phyloP scores from a whole-genome alignment of 2,888 invertebrate genomes.

The Nomada hirtipes region DNA sequence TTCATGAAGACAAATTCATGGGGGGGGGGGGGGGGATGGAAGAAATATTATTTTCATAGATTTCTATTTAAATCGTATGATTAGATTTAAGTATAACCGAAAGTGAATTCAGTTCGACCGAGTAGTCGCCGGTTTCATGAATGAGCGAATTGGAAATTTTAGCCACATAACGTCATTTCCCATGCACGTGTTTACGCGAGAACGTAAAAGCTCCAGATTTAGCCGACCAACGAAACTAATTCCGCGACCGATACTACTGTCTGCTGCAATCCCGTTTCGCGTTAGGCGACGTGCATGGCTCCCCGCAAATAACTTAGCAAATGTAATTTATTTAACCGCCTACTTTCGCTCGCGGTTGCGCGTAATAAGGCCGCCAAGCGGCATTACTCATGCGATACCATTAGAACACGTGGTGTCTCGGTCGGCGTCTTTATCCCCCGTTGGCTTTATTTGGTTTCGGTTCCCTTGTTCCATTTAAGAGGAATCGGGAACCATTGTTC shows the following conservation, averaged over 20 bases:
- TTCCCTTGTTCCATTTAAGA: conserved; percentile 10
- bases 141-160: conserved; percentile 60
- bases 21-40: rapidly evolving
- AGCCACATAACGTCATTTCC: conserved; percentile 67
- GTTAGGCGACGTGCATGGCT: conserved; percentile 26
- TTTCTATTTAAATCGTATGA: no score
- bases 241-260: conserved; percentile 46
- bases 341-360: conserved; percentile 30
- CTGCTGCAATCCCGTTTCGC: conserved; percentile 52
- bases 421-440: conserved; percentile 28
- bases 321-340: conserved; percentile 65
- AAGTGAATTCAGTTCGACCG: conserved; percentile 46
- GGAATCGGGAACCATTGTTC: conserved; percentile 1
- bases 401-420: conserved; percentile 12
- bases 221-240: conserved; percentile 61
- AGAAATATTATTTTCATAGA: no score
- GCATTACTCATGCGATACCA: conserved; percentile 32
- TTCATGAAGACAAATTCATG: not conserved
- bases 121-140: conserved; percentile 62
- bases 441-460: conserved; percentile 36
- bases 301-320: conserved; percentile 44
- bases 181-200: conserved; percentile 51
- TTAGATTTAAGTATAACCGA: not conserved
- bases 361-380: conserved; percentile 27
- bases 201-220: conserved; percentile 59